Percentiles rank a stretch among this genome's conserved stretches.
Conservation (phyloP, 2,888 invertebrate genomes). For the Chaetogeoica ovagalla region DNA sequence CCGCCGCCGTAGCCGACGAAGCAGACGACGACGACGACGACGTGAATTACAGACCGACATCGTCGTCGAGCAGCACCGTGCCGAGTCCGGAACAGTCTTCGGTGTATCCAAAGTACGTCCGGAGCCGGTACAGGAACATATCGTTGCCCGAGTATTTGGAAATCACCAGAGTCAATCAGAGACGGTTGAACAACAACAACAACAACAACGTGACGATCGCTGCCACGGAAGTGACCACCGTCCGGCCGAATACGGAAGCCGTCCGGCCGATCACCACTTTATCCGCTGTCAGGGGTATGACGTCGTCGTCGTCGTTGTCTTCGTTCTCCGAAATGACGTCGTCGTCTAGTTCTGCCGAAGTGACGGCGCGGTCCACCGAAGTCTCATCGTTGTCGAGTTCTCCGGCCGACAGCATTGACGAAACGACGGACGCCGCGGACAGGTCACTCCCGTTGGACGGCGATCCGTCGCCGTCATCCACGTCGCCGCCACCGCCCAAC, state of each 20-base stretch:
- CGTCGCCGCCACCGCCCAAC: constrained; percentile 18
- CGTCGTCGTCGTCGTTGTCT: no score
- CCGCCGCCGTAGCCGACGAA: background rate
- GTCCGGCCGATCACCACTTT: background rate
- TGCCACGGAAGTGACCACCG: background rate
- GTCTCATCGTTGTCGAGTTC: background rate
- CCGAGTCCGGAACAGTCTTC: background rate
- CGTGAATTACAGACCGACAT: background rate
- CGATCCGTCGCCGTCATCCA: background rate
- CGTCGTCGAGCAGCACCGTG: background rate
- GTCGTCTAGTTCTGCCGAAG: background rate
- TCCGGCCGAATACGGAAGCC: background rate
- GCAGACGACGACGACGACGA: background rate
- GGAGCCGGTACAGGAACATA: constrained; percentile 40
- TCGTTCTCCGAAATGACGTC: no score
- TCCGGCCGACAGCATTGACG: background rate
- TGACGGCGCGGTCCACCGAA: background rate
- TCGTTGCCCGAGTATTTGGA: constrained; percentile 45
- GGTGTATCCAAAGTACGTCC: constrained; percentile 12
- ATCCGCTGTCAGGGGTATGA: no score
- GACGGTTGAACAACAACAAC: constrained; percentile 25
- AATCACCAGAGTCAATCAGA: constrained; percentile 40
- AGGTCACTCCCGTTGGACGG: background rate
- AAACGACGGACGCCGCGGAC: background rate
- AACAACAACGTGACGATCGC: background rate